A percentile compares a stretch with the other conserved stretches of the same genome.
phyloP scores from a whole-genome alignment of 1,140 invertebrate species.

The Drosophila sturtevanti region DNA sequence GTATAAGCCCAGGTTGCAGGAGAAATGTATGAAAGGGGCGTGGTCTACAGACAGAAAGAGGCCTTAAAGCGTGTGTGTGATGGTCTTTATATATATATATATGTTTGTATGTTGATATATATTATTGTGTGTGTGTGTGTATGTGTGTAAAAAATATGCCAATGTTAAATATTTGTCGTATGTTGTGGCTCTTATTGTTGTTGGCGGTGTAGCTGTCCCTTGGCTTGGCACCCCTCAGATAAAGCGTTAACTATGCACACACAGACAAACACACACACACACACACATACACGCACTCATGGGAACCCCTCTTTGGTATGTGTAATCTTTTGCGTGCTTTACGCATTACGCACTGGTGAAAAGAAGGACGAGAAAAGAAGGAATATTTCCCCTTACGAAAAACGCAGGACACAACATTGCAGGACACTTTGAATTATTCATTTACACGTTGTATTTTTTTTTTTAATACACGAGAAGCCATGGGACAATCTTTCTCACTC shows the following conservation, averaged over 20 bases:
- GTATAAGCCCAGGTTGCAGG: slow-evolving; percentile 63
- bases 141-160: slow-evolving; percentile 75
- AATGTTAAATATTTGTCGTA: slow-evolving; percentile 79
- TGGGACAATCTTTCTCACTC: slow-evolving; percentile 44
- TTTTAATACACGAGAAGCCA: slow-evolving; percentile 32
- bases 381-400: neutral
- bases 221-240: slow-evolving; percentile 73
- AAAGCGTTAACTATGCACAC: slow-evolving; percentile 73
- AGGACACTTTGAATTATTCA: slow-evolving; percentile 81
- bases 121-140: slow-evolving; percentile 39
- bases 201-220: slow-evolving; percentile 27
- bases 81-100: slow-evolving; percentile 36
- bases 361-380: neutral
- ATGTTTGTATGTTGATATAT: slow-evolving; percentile 36
- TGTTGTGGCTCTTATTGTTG: slow-evolving; percentile 25
- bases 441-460: slow-evolving; percentile 56
- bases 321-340: slow-evolving; percentile 79
- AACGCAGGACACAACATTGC: slow-evolving; percentile 69
- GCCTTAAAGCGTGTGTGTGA: slow-evolving; percentile 17
- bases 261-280: slow-evolving; percentile 26
- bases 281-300: neutral
- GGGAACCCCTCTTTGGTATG: slow-evolving; percentile 44
- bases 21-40: slow-evolving; percentile 35
- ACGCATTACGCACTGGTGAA: slow-evolving; percentile 60
- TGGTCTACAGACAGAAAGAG: slow-evolving; percentile 27